Evolutionary conservation across 2,113 vertebrate species (phyloP).

Genomic region (Brevimyrus niger): DNA sequence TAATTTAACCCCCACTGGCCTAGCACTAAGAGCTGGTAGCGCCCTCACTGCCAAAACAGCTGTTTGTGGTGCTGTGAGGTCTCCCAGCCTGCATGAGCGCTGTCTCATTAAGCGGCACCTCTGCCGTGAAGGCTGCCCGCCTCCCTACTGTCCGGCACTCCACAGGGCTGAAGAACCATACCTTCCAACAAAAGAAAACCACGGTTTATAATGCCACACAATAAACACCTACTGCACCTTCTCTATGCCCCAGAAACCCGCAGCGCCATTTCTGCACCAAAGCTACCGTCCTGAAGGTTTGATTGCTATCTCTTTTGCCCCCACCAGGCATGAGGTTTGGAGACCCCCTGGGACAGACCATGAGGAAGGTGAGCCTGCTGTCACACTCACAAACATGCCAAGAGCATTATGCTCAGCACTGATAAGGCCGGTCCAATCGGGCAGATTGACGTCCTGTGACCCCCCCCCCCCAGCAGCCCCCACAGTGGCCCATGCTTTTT

Average conservation of each 20-base stretch:
- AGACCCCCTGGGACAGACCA: slow-evolving; percentile 42
- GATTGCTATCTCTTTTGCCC: background rate
- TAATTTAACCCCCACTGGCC: background rate
- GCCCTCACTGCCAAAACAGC: slow-evolving; percentile 22
- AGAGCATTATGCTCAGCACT: background rate
- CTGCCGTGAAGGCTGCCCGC: background rate
- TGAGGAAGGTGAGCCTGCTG: slow-evolving; percentile 50
- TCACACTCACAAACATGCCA: background rate
- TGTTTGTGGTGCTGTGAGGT: slow-evolving; percentile 49
- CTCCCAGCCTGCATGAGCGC: background rate
- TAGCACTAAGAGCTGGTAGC: background rate
- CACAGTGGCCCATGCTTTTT: background rate
- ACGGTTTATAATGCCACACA: background rate
- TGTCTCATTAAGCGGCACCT: background rate
- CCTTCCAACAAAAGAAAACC: background rate
- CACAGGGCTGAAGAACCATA: background rate
- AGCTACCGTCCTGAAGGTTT: background rate
- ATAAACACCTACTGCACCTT: background rate
- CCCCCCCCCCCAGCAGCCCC: background rate
- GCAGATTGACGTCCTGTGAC: background rate
- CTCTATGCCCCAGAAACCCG: background rate
- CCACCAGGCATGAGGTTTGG: slow-evolving; percentile 48
- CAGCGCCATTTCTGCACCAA: background rate
- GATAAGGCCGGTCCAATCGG: background rate
- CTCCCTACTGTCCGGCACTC: background rate